Evolutionary conservation across 2,113 vertebrate genomes (phyloP), one percentile per base, ranked within the genome.

Genomic region (Empidonax alnorum): DNA sequence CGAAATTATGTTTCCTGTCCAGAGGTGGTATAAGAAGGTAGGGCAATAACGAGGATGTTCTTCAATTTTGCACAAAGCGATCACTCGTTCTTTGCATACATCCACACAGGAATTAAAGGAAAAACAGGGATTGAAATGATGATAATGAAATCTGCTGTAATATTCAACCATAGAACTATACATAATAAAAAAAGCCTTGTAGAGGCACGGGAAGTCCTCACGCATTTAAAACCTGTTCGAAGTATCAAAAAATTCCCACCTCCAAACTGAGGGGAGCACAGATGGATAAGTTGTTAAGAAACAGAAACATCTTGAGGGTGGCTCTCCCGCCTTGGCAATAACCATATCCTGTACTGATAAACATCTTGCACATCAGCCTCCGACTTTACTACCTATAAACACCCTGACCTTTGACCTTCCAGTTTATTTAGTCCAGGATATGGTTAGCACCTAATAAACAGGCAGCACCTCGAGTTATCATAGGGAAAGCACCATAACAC

Each of bases 401-500:
- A 96, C 97, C 94, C 49, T 90, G 76, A 86, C 92, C 90, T 96
- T 87, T 95, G 94, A 94, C 93, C 97, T 91, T 53, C 63, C 52
- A 65, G 81, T 97, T 97, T 97, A 95, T 97, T 96, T 96, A 95
- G 94, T 86, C 96, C 96, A 95, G 96, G 92, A 95, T 96, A 96
- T 79, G 95, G 90, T 97, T 96, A 97, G 96, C 96, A 97, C 89
- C 96, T 97, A 95, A 96, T 97, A 97, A 97, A 97, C 90, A 96
- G 89, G 90, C 92, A 91, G 90, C 71, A 92, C 91, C 91, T 94
- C 92, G n/a, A 89, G 52, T 96, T 88, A 93, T 95, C 92, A 69
- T 94, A 83, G 63, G 76, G 68, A 56, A 94, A 94, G 89, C 6
- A 49, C 79, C 31, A 2, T 4, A 92, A 84, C 87, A 94, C 93